Evolutionary conservation across 1,140 invertebrate species (phyloP), one percentile per base, ranked within the genome.

Genomic region (Acromyrmex echinatior): DNA sequence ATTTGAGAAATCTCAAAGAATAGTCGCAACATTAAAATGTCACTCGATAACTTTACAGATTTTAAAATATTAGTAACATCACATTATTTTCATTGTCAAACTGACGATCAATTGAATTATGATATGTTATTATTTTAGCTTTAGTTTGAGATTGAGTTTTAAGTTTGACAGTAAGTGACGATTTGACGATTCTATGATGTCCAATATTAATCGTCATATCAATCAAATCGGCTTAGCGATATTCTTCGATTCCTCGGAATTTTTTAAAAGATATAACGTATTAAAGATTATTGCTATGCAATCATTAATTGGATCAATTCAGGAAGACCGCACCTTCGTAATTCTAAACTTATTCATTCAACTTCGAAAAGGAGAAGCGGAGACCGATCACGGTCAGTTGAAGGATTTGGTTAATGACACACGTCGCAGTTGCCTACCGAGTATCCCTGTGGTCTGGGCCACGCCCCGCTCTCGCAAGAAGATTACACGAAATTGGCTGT

Each of bases 401-500:
- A 66, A 80, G 60, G 89, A 84, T 91, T 90, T 78, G 77, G 49
- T 85, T 91, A 91, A 91, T 91, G 85, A 87, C 90, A 91, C 87
- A 88, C 78, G 66, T 81, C 66, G 58, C 16, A 28, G 77, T 88
- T 84, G 53, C 87, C 73, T 84, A 76, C 45, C 87, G 56, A 79
- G 49, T 91, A 88, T 88, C 87, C 74, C 77, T 88, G 90, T 84
- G 85, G 90, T 86, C 71, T 39, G 76, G 18, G 56, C 78, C 90
- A 89, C 90, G 90, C 90, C 90, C 80, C 71, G 56, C 77, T 65
- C 85, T 84, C 73, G 79, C 35, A 35, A 35, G 90, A 89, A 79
- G 90, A 91, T 91, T 91, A 89, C 70, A 91, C 76, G 87, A 91
- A 91, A 91, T 91, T 91, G 84, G 80, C 74, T 9, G 63, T 86